Percentiles rank a stretch among this genome's conserved stretches.
Evolutionary conservation across 1,140 invertebrate genomes (phyloP).

Genomic region (Nautilus pompilius): DNA sequence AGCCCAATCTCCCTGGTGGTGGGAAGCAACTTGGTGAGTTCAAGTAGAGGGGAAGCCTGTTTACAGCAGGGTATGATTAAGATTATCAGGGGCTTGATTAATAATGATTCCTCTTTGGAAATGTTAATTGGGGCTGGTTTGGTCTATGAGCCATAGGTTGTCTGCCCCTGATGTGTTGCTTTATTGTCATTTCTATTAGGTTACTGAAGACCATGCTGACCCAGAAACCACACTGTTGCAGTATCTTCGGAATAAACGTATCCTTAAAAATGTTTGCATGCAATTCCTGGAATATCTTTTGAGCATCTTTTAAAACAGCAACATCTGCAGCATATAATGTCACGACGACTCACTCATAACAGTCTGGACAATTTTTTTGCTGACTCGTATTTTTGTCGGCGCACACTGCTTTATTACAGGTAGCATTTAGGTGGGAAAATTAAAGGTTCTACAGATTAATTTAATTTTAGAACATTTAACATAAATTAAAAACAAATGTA

Average conservation of each 20-base stretch:
- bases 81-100: too few species aligned
- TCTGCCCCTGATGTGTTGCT: neutral
- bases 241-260: slow-evolving; percentile 66
- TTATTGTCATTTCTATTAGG: slow-evolving; percentile 56
- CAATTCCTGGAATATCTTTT: neutral
- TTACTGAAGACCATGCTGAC: slow-evolving; percentile 70
- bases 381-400: neutral
- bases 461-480: neutral
- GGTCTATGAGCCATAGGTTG: neutral
- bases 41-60: too few species aligned
- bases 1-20: too few species aligned
- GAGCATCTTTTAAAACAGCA: neutral
- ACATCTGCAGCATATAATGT: neutral
- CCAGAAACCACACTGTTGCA: slow-evolving; percentile 82
- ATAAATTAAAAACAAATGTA: neutral
- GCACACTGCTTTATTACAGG: neutral
- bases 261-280: slow-evolving; percentile 35
- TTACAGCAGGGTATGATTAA: too few species aligned
- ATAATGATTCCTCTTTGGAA: neutral
- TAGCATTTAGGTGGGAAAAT: neutral
- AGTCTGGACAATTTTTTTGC: neutral
- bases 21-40: too few species aligned
- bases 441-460: neutral
- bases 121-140: neutral
- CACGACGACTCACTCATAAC: neutral